Percentiles rank a stretch among this genome's conserved stretches.
phyloP scores from a whole-genome alignment of 2,888 invertebrate genomes.

The Drosophila nr. perissopoda region DNA sequence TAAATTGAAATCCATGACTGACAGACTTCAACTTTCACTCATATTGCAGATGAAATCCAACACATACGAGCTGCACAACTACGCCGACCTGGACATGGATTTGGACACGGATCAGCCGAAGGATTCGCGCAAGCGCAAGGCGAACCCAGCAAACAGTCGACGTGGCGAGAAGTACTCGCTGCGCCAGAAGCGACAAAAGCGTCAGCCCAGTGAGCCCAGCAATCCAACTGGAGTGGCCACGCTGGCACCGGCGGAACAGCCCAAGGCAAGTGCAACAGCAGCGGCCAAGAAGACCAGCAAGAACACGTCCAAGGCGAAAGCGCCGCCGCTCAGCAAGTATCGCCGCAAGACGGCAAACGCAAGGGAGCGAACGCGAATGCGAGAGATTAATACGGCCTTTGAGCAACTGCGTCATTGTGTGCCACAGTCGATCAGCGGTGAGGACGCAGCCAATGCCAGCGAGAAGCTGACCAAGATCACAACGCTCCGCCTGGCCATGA shows the following conservation, averaged over 20 bases:
- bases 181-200: constrained; percentile 87
- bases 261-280: constrained; percentile 5
- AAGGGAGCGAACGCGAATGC: constrained; percentile 93
- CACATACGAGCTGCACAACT: constrained; percentile 76
- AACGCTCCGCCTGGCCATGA: constrained; percentile 93
- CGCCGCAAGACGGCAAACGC: constrained; percentile 96
- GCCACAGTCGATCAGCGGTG: constrained; percentile 86
- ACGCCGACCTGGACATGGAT: constrained; percentile 67
- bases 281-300: constrained; percentile 24
- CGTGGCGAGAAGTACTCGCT: constrained; percentile 88
- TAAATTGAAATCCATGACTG: constrained; percentile 25
- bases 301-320: constrained; percentile 87
- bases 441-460: constrained; percentile 86
- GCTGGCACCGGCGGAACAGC: constrained; percentile 5
- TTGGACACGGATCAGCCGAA: constrained; percentile 29
- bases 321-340: constrained; percentile 94
- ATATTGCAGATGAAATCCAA: constrained; percentile 72
- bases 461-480: constrained; percentile 96
- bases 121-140: constrained; percentile 62
- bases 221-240: not conserved
- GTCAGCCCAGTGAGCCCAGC: constrained; percentile 69
- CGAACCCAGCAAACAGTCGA: constrained; percentile 28
- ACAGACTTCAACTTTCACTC: constrained; percentile 42
- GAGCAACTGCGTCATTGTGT: constrained; percentile 92
- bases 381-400: constrained; percentile 95